A percentile compares a stretch with the other conserved stretches of the same genome.
These are phyloP conservation scores for Ceyx melanurus DNA, from an alignment of 2,113 vertebrate species.

Conservation along the genomic window DNA sequence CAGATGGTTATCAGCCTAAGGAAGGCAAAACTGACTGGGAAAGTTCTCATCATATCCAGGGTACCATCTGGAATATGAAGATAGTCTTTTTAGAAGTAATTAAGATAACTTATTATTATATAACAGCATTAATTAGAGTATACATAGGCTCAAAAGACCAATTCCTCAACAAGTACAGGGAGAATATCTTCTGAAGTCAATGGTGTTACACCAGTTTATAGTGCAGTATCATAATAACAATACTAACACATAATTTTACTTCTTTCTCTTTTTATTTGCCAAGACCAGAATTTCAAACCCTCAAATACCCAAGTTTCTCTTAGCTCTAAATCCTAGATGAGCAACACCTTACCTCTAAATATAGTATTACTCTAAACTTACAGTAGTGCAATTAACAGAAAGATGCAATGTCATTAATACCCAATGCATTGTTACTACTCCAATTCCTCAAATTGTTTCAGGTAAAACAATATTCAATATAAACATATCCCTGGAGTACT, in stretches of 20 bases:
- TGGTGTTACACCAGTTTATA: not conserved
- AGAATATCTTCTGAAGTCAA: not conserved
- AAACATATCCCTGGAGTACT: not conserved
- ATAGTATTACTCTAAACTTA: not conserved
- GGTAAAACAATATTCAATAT: not conserved
- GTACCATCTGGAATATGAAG: not conserved
- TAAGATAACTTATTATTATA: not conserved
- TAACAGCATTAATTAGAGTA: not conserved
- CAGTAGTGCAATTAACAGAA: not conserved
- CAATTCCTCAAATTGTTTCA: not conserved
- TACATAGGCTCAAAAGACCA: not conserved
- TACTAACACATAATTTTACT: not conserved
- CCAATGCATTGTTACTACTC: not conserved
- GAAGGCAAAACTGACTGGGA: constrained; percentile 5
- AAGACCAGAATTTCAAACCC: not conserved
- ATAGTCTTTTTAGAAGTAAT: not conserved
- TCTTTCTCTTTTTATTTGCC: not conserved
- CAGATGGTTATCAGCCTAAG: not conserved
- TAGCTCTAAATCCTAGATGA: not conserved
- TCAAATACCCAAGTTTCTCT: not conserved
- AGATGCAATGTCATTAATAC: not conserved
- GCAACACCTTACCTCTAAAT: not conserved
- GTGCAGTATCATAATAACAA: not conserved
- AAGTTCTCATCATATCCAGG: not conserved
- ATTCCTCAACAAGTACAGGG: not conserved